Base-by-base conservation (phyloP, 2,888 invertebrate species). In the Ennomos fuscantarius region DNA sequence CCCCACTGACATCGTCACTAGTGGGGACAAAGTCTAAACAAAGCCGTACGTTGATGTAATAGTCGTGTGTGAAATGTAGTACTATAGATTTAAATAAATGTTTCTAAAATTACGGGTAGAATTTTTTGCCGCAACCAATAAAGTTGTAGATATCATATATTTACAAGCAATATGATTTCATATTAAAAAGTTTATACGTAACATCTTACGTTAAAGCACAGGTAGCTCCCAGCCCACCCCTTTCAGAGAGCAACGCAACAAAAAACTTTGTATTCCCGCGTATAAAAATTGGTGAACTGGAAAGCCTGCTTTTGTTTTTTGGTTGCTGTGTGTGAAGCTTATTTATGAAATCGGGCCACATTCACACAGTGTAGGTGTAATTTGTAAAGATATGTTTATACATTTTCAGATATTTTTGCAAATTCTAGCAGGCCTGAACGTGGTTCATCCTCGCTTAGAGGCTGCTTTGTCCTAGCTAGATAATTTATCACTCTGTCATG, bases 261-360 rank as follows among this genome's bases (percentile, higher is more conserved):
- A 61, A 62, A 61, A 66, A 66, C 60, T 63, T 67, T 67, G 48
- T 62, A 61, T 50, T 46, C 55, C 40, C 46, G 40, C 36, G 54
- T 63, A 55, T 41, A 55, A 63, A 62, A 63, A 67, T 61, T 65
- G 55, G 63, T 62, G 61, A 55, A 65, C 57, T 57, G 48, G 24
- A 55, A 43, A 47, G 49, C 54, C 47, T 12, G 53, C 49, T 62
- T 61, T 63, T 60, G 52, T 55, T 56, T 56, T 55, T 55, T 39
- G 43, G 39, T 46, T 55, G 59, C 54, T 50, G 40, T 39, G 46
- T 44, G 49, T 51, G 37, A 55, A 58, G 51, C 60, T 62, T 58
- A 62, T 56, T 61, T 55, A 55, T 61, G 58, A 50, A 54, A 61
- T 61, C 55, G 42, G 45, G 49, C 39, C 55, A 48, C n/a, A 35